phyloP scores from a whole-genome alignment of 2,797 vertebrate species.

The Chelonia mydas region DNA sequence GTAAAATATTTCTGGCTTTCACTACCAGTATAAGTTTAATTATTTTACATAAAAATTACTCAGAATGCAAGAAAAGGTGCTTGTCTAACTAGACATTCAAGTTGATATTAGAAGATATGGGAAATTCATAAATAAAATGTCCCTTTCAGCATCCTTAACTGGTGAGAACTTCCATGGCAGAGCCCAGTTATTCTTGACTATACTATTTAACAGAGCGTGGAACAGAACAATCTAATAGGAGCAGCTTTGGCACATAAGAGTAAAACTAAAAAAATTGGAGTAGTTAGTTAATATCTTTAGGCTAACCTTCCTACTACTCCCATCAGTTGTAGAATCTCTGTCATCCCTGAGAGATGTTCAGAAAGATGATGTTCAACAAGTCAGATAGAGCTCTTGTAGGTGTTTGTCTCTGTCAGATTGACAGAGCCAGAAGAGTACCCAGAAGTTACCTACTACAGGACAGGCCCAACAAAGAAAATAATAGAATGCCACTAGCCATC shows the following conservation, averaged over 20 bases:
- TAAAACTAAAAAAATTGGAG: slow-evolving; percentile 22
- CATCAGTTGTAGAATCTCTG: slow-evolving; percentile 49
- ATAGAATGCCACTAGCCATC: too few relatives aligned
- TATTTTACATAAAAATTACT: slow-evolving; percentile 33
- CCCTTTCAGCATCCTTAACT: slow-evolving; percentile 24
- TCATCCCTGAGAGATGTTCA: neutral
- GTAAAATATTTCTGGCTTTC: slow-evolving; percentile 37
- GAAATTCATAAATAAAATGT: slow-evolving; percentile 44
- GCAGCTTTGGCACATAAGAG: slow-evolving; percentile 45
- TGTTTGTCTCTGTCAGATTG: too few relatives aligned
- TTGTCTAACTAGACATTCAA: slow-evolving; percentile 35
- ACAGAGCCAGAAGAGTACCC: too few relatives aligned
- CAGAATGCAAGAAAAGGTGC: slow-evolving; percentile 9
- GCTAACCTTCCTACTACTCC: neutral
- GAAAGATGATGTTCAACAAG: neutral
- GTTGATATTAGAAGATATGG: slow-evolving; percentile 29
- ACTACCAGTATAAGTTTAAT: neutral
- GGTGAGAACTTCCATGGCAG: slow-evolving; percentile 11
- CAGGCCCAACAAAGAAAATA: too few relatives aligned
- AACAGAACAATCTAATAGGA: slow-evolving; percentile 49
- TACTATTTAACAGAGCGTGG: slow-evolving; percentile 39
- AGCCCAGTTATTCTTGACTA: slow-evolving; percentile 42
- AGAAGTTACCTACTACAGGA: too few relatives aligned
- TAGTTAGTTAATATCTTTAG: slow-evolving; percentile 46
- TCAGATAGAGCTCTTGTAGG: too few relatives aligned